These are phyloP conservation scores for Tauraco erythrolophus DNA, from an alignment of 2,113 vertebrate species.

Conservation along the genomic window DNA sequence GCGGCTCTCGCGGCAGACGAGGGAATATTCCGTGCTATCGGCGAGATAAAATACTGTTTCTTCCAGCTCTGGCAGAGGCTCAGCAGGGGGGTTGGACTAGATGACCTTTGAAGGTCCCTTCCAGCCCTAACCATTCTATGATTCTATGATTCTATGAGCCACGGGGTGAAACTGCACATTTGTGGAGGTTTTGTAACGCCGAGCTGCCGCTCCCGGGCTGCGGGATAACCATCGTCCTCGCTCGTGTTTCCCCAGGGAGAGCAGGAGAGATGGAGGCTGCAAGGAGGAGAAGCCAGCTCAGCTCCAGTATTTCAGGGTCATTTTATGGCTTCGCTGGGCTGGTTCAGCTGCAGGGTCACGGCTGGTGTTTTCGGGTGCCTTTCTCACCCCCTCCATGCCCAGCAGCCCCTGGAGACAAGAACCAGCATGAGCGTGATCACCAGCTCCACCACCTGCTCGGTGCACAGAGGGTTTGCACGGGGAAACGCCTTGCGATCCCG, in stretches of 20 bases:
- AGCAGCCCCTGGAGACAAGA: rapidly evolving
- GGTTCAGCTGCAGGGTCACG: neutral
- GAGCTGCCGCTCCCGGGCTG: neutral
- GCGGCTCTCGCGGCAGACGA: neutral
- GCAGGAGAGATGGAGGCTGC: neutral
- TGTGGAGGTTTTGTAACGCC: neutral
- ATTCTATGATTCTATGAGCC: too few relatives aligned
- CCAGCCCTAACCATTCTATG: too few relatives aligned
- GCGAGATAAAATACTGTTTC: neutral
- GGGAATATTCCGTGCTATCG: neutral
- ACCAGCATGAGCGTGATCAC: rapidly evolving
- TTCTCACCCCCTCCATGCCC: rapidly evolving
- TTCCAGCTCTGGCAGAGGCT: neutral
- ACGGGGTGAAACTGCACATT: neutral
- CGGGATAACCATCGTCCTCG: neutral
- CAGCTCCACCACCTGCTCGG: rapidly evolving
- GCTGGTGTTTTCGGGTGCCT: rapidly evolving
- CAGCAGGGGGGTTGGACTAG: too few relatives aligned
- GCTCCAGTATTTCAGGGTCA: neutral
- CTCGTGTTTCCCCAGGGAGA: rapidly evolving
- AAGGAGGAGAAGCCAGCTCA: neutral
- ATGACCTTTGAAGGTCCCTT: too few relatives aligned
- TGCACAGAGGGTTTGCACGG: rapidly evolving
- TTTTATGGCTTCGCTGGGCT: rapidly evolving
- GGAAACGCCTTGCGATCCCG: rapidly evolving